Evolutionary conservation across 2,888 invertebrate species (phyloP).

Genomic region (Platerodrilus igneus): DNA sequence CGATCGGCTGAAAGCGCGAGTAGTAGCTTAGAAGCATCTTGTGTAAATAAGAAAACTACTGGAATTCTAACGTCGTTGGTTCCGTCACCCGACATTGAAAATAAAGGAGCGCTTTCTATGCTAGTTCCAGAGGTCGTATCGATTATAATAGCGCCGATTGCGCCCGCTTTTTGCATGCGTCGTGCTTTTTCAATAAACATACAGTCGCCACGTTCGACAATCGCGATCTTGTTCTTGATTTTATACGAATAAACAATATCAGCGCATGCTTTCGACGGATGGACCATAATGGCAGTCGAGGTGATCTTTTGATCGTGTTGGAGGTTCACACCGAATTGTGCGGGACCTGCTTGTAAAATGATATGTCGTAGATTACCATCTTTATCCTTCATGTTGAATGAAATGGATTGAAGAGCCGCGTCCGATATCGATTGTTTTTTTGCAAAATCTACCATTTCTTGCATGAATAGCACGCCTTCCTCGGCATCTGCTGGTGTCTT

Average conservation of each 20-base stretch:
- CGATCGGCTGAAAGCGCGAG: constrained; percentile 56
- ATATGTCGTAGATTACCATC: constrained; percentile 35
- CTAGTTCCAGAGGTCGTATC: constrained; percentile 77
- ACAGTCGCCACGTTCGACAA: constrained; percentile 89
- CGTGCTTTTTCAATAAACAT: constrained; percentile 95
- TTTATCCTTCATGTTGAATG: constrained; percentile 44
- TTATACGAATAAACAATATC: constrained; percentile 56
- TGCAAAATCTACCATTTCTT: constrained; percentile 91
- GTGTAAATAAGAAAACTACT: constrained; percentile 81
- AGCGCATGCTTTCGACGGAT: constrained; percentile 66
- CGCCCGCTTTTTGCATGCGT: constrained; percentile 75
- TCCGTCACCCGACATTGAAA: constrained; percentile 96
- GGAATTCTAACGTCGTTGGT: constrained; percentile 81
- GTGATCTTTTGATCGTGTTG: constrained; percentile 59
- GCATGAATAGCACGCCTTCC: constrained; percentile 92
- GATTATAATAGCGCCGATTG: constrained; percentile 77
- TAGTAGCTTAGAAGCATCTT: constrained; percentile 68
- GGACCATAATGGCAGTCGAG: constrained; percentile 61
- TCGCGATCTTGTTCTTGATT: constrained; percentile 68
- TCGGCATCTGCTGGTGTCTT: constrained; percentile 80
- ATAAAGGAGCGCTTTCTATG: constrained; percentile 72
- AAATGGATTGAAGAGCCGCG: constrained; percentile 52
- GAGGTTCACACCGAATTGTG: constrained; percentile 83
- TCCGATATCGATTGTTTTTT: constrained; percentile 62
- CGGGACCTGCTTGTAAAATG: constrained; percentile 74